Evolutionary conservation across 2,888 invertebrate genomes (phyloP).

Genomic region (Plebejus melissa): DNA sequence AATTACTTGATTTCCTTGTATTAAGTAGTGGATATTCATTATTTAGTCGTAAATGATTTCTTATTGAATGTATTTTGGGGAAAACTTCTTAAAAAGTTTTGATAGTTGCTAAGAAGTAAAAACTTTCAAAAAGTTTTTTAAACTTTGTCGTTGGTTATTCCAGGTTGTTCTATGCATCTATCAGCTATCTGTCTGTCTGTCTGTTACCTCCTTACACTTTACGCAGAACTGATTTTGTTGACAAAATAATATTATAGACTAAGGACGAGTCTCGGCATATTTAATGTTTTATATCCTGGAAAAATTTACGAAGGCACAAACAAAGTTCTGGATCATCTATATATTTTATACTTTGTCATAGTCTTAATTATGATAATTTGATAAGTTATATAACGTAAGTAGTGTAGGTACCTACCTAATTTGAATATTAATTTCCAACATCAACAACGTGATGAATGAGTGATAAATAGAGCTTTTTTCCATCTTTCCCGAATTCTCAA

Average conservation of each 20-base stretch:
- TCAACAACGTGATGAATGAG: no score
- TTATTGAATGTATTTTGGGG: not conserved
- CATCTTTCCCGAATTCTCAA: no score
- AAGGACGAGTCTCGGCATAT: no score
- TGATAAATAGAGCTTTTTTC: no score
- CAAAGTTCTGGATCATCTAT: no score
- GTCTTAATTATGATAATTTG: no score
- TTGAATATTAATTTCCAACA: no score
- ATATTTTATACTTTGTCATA: no score
- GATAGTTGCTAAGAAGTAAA: not conserved
- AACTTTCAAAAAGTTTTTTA: not conserved
- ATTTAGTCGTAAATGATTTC: not conserved
- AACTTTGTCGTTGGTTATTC: not conserved
- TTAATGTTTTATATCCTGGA: not conserved
- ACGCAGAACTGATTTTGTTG: not conserved
- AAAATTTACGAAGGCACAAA: not conserved
- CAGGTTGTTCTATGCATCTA: no score
- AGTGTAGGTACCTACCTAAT: no score
- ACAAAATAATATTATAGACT: no score
- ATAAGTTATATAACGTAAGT: no score
- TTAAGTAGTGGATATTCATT: not conserved
- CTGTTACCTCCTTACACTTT: not conserved
- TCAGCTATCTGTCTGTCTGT: not conserved
- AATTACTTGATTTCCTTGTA: not conserved
- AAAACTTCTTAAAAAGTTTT: not conserved